These are phyloP conservation scores for Hesperophylax magnus DNA, from an alignment of 1,140 invertebrate genomes.

Conservation along the genomic window DNA sequence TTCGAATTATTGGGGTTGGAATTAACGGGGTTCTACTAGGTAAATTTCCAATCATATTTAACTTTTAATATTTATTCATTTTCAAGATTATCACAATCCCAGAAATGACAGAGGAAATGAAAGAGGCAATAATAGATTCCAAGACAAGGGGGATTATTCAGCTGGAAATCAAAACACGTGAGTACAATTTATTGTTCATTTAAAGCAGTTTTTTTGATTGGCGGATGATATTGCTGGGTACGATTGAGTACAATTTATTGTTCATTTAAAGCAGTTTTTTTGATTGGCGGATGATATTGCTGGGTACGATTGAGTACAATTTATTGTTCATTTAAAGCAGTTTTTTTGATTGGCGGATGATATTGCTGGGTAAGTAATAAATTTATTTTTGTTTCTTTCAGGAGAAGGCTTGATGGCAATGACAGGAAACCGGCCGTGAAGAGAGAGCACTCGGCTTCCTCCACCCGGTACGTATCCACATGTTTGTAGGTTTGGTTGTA, in stretches of 20 bases:
- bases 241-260: not conserved
- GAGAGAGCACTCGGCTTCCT: conserved; percentile 10
- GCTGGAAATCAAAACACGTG: conserved; percentile 28
- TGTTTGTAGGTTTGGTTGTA: too few species aligned
- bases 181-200: not conserved
- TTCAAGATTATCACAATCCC: conserved; percentile 35
- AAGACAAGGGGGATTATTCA: conserved; percentile 36
- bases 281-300: too few species aligned
- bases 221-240: not conserved
- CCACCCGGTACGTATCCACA: conserved; percentile 27
- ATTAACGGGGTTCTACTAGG: too few species aligned
- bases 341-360: not conserved
- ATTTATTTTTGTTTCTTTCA: conserved; percentile 18
- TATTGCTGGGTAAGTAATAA: not conserved
- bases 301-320: too few species aligned
- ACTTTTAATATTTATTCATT: not conserved
- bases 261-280: not conserved
- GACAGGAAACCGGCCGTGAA: conserved; percentile 34
- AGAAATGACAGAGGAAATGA: conserved; percentile 46
- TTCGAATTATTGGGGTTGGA: too few species aligned
- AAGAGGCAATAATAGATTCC: conserved; percentile 42
- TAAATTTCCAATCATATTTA: too few species aligned
- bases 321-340: not conserved
- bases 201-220: not conserved
- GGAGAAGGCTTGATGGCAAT: conserved; percentile 39